Conservation (phyloP, 2,888 invertebrate genomes). For the Cephus runcator region DNA sequence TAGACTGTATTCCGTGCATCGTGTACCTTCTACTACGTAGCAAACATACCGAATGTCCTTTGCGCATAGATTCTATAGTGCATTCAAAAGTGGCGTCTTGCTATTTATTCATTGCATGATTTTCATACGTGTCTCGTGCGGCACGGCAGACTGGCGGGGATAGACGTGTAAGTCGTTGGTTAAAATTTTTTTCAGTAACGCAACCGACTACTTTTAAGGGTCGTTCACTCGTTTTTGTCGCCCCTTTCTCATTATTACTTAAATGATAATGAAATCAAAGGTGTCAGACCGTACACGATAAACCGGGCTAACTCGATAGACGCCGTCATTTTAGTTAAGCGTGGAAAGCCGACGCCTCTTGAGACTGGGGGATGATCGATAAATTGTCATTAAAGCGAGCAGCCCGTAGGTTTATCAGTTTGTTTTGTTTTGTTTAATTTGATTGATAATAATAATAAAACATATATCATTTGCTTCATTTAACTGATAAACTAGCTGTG, state of each 20-base stretch:
- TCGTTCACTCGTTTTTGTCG: not conserved
- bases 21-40: not conserved
- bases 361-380: not conserved
- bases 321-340: not conserved
- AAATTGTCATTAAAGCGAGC: not conserved
- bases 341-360: not conserved
- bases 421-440: too few relatives aligned
- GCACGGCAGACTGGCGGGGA: not conserved
- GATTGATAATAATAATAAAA: too few relatives aligned
- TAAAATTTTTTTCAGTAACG: not conserved
- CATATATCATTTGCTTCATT: not conserved
- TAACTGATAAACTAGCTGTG: not conserved
- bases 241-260: conserved; percentile 12
- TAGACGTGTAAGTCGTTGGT: not conserved
- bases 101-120: not conserved
- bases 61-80: not conserved
- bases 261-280: conserved; percentile 18
- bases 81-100: not conserved
- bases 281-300: not conserved
- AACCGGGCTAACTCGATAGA: conserved; percentile 2
- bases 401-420: not conserved
- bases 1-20: conserved; percentile 10
- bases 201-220: not conserved
- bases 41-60: not conserved
- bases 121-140: not conserved